Evolutionary conservation across 2,888 invertebrate genomes (phyloP).

Genomic region (Pollenia angustigena): DNA sequence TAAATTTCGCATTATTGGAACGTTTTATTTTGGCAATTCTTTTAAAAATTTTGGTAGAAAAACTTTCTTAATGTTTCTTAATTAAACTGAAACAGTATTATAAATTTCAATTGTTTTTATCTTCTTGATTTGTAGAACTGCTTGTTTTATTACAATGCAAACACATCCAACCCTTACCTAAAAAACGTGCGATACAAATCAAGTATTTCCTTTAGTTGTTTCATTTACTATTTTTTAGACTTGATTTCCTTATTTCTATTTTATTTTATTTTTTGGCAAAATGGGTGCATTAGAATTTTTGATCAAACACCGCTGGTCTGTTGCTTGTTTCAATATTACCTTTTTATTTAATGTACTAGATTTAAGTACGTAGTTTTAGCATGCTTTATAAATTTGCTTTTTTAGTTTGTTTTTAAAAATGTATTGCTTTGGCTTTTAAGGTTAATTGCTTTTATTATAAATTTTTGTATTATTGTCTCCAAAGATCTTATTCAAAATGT

Average conservation of each 20-base stretch:
- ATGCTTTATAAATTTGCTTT: constrained; percentile 47
- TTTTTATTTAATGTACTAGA: constrained; percentile 40
- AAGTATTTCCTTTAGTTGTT: constrained; percentile 18
- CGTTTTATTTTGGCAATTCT: constrained; percentile 5
- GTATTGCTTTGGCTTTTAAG: constrained; percentile 15
- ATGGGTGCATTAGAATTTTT: constrained; percentile 59
- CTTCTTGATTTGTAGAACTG: constrained; percentile 34
- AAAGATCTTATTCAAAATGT: too few species aligned
- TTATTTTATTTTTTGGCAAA: constrained; percentile 41
- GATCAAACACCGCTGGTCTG: constrained; percentile 67
- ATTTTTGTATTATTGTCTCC: constrained; percentile 10
- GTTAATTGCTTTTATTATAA: background rate
- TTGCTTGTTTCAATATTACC: constrained; percentile 56
- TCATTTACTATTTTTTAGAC: background rate
- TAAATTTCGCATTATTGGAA: constrained; percentile 40
- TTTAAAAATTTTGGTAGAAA: background rate
- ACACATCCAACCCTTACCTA: background rate
- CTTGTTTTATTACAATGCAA: constrained; percentile 35
- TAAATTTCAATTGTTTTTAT: constrained; percentile 5
- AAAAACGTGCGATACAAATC: background rate
- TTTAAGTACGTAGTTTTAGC: constrained; percentile 55
- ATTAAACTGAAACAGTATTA: background rate
- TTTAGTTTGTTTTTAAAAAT: constrained; percentile 7
- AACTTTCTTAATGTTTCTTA: background rate
- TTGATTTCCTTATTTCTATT: constrained; percentile 16